These are phyloP conservation scores for Digitonthophagus gazella DNA, from an alignment of 2,888 invertebrate genomes.

Conservation along the genomic window DNA sequence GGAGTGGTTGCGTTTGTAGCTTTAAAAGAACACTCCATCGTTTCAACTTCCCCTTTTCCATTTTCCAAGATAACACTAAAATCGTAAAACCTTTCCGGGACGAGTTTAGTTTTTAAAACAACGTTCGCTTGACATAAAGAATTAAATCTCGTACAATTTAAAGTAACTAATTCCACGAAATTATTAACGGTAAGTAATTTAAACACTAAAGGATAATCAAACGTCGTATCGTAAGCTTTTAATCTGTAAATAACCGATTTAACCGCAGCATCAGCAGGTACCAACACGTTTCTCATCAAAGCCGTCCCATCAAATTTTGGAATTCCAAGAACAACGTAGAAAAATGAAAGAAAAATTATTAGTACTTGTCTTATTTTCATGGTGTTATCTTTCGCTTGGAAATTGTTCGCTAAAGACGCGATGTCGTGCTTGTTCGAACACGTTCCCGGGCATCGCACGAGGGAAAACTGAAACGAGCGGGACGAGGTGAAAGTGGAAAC, in stretches of 20 bases:
- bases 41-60: slow-evolving; percentile 62
- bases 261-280: slow-evolving; percentile 80
- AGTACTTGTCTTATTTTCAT: slow-evolving; percentile 17
- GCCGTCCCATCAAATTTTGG: slow-evolving; percentile 84
- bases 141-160: slow-evolving; percentile 83
- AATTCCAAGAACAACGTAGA: slow-evolving; percentile 55
- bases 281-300: slow-evolving; percentile 76
- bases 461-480: not conserved
- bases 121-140: slow-evolving; percentile 89
- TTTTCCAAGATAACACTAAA: slow-evolving; percentile 66
- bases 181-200: slow-evolving; percentile 73
- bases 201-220: slow-evolving; percentile 82
- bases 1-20: slow-evolving; percentile 84
- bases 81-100: slow-evolving; percentile 81
- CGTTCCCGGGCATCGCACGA: not conserved
- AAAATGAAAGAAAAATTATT: not conserved
- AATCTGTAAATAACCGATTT: slow-evolving; percentile 85
- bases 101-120: slow-evolving; percentile 71
- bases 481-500: not conserved
- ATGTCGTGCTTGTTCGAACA: not conserved
- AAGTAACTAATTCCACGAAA: slow-evolving; percentile 73
- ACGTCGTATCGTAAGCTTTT: slow-evolving; percentile 83
- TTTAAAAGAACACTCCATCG: slow-evolving; percentile 62
- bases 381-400: not conserved
- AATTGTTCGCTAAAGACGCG: no score